These are phyloP conservation scores for Pithys albifrons DNA, from an alignment of 2,113 vertebrate genomes.

Conservation along the genomic window DNA sequence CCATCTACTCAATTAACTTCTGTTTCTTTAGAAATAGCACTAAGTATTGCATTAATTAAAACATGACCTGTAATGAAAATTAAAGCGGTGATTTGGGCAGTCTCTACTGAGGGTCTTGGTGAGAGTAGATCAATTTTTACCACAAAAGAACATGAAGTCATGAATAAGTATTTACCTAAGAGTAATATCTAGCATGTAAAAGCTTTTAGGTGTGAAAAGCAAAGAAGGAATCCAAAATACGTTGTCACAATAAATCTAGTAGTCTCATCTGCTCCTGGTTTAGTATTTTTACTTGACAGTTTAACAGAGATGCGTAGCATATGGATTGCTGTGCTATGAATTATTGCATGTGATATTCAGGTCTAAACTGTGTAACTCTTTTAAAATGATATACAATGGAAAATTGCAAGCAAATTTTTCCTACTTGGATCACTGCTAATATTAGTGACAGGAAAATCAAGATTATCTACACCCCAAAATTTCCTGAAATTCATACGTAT, in stretches of 20 bases:
- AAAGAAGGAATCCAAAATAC: slow-evolving; percentile 32
- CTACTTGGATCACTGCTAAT: not conserved
- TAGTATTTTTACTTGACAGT: slow-evolving; percentile 55
- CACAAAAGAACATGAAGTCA: not conserved
- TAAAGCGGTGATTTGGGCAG: not conserved
- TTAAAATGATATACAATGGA: slow-evolving; percentile 24
- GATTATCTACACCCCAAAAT: not conserved
- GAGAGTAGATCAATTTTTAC: not conserved
- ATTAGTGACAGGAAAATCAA: not conserved
- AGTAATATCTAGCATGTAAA: not conserved
- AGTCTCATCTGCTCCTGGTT: slow-evolving; percentile 46
- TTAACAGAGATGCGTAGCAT: slow-evolving; percentile 55
- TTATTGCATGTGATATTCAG: slow-evolving; percentile 19
- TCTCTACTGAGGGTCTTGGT: not conserved
- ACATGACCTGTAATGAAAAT: not conserved
- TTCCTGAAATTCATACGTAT: not conserved
- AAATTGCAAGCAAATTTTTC: slow-evolving; percentile 30
- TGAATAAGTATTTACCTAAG: not conserved
- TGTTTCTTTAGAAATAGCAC: not conserved
- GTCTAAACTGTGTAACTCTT: slow-evolving; percentile 6
- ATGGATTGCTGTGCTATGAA: slow-evolving; percentile 41
- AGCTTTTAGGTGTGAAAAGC: slow-evolving; percentile 1
- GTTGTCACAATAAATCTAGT: slow-evolving; percentile 44
- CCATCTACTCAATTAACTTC: not conserved
- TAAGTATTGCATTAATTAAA: not conserved